Evolutionary conservation across 2,797 vertebrate species (phyloP).

Genomic region (Perodicticus potto): DNA sequence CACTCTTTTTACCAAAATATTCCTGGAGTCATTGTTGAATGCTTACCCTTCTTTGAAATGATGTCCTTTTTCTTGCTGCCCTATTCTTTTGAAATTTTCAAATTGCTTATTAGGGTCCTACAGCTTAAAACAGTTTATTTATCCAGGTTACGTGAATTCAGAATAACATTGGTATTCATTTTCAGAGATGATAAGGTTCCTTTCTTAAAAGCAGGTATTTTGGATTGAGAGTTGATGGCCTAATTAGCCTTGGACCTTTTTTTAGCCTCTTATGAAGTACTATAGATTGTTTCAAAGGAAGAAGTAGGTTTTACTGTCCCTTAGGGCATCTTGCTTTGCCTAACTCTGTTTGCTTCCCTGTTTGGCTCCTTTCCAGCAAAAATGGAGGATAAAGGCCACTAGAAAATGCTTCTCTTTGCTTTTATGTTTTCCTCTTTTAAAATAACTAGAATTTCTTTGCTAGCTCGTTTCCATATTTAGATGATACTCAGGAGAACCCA

Average conservation of each 20-base stretch:
- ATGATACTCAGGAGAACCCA: neutral
- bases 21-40: neutral
- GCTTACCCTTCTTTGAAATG: neutral
- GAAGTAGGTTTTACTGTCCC: constrained; percentile 35
- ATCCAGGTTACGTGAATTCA: neutral
- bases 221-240: neutral
- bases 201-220: neutral
- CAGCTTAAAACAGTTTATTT: neutral
- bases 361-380: neutral
- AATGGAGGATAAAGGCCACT: neutral
- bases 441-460: neutral
- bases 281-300: neutral
- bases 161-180: neutral
- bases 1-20: neutral
- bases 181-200: neutral
- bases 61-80: neutral
- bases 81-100: neutral
- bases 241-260: constrained; percentile 6
- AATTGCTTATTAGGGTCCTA: neutral
- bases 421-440: neutral
- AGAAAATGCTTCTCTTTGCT: neutral
- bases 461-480: neutral
- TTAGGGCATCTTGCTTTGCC: neutral
- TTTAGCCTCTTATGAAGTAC: neutral
- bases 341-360: neutral